These are phyloP conservation scores for Poeciliopsis infans DNA, from an alignment of 2,797 vertebrate genomes.

Conservation along the genomic window DNA sequence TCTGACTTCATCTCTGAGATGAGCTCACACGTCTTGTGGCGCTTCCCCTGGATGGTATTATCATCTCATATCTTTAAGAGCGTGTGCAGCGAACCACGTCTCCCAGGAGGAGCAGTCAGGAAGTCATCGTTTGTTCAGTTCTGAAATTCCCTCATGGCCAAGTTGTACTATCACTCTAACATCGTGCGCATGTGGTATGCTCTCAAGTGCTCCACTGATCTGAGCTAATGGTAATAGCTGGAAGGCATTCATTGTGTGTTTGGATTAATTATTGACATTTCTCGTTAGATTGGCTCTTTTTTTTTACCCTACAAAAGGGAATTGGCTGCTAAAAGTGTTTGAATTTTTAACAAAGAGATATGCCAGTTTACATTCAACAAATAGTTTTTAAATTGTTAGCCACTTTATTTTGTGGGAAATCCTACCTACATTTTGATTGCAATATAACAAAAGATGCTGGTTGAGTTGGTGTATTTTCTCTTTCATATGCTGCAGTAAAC, in stretches of 20 bases:
- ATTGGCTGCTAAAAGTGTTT: not conserved
- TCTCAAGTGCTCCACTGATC: conserved; percentile 5
- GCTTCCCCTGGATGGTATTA: not conserved
- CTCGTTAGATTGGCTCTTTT: not conserved
- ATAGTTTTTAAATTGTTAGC: not conserved
- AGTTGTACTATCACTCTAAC: not conserved
- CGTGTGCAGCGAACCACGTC: not conserved
- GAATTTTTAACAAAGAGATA: not conserved
- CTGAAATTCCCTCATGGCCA: not conserved
- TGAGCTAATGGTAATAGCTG: not conserved
- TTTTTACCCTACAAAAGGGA: not conserved
- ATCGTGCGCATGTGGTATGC: not conserved
- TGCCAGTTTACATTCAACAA: not conserved
- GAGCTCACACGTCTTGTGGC: not conserved
- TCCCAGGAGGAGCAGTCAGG: conserved; percentile 1
- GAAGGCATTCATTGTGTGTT: not conserved
- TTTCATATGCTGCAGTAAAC: not conserved
- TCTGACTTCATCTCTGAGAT: conserved; percentile 53
- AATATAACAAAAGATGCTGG: not conserved
- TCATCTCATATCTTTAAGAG: not conserved
- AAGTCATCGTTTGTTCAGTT: not conserved
- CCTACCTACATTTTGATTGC: not conserved
- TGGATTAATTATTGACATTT: conserved; percentile 6
- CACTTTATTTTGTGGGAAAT: not conserved
- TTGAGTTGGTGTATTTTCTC: not conserved